Evolutionary conservation across 2,797 vertebrate genomes (phyloP), one percentile per base, ranked within the genome.

Genomic region (Octomys mimax): DNA sequence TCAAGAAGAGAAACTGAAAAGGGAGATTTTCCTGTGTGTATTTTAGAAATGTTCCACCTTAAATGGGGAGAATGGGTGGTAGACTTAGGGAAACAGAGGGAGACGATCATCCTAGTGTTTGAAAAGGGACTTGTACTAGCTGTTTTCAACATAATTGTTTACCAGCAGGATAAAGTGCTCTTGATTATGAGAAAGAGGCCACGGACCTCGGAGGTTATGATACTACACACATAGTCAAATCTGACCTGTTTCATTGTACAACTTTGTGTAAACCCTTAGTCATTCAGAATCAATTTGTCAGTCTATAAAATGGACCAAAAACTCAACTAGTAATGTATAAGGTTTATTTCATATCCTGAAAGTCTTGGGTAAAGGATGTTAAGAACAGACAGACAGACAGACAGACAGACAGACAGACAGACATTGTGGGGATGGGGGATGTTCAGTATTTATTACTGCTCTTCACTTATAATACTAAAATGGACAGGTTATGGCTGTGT

Each of bases 1-100:
- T 98, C 98, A 97, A 98, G 97, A 98, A 97, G 96, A 98, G 97
- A 98, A 97, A 97, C 98, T 97, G 97, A 96, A 98, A 98, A 96
- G 95, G 94, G 96, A 98, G 97, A 80, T 98, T 98, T 98, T 98
- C 98, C 97, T 64, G 96, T 46, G 12, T 95, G 59, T 93, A 97
- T 95, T 95, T 95, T 95, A 59, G 95, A 92, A 95, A 52, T 95
- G 64, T 96, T 97, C 91, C 97, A 97, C 98, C 93, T 97, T 98
- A 95, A 97, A 98, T 98, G 77, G 57, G 61, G 87, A 57, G 92
- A 86, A 87, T 68, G 59, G 75, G 54, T 78, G 62, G 87, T 93
- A 77, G 71, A 77, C 96, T 94, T 95, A 70, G 68, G 66, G 78
- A 87, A 80, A 66, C 46, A 82, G 54, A 95, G 73, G 21, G 6